Evolutionary conservation across 2,797 vertebrate species (phyloP).

Genomic region (Schizothorax lantsangensis): DNA sequence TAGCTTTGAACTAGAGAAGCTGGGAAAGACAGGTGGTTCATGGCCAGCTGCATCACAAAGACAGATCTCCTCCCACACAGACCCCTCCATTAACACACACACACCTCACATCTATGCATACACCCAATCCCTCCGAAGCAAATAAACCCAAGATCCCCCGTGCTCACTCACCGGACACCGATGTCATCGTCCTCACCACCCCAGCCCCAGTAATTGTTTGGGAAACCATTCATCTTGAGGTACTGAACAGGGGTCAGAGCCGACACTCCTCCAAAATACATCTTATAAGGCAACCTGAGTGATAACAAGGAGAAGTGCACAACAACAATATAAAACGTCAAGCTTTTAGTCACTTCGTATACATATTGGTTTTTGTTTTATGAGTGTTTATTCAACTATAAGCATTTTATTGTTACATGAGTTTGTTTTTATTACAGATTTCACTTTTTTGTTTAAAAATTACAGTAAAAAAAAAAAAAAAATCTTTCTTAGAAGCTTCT

Average conservation of each 20-base stretch:
- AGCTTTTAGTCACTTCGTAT: background rate
- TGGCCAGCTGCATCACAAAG: background rate
- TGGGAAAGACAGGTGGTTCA: background rate
- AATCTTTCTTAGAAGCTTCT: too few species aligned
- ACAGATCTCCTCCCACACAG: constrained; percentile 1
- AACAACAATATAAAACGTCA: background rate
- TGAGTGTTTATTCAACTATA: background rate
- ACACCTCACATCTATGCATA: background rate
- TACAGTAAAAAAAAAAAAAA: background rate
- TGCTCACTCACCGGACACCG: constrained; percentile 75
- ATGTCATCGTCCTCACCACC: constrained; percentile 84
- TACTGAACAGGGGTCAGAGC: constrained; percentile 82
- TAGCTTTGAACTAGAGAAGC: constrained; percentile 21
- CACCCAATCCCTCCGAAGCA: background rate
- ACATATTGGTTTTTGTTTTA: background rate
- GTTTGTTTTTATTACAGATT: background rate
- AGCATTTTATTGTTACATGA: background rate
- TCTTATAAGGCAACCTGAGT: constrained; percentile 81
- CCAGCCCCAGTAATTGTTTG: constrained; percentile 87
- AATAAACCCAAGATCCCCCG: background rate
- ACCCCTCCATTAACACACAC: background rate
- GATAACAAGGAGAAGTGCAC: background rate
- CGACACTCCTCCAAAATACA: constrained; percentile 85
- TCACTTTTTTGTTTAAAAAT: background rate
- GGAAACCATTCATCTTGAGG: constrained; percentile 86